Base-by-base conservation (phyloP, 2,797 vertebrate genomes). In the Morelia viridis region DNA sequence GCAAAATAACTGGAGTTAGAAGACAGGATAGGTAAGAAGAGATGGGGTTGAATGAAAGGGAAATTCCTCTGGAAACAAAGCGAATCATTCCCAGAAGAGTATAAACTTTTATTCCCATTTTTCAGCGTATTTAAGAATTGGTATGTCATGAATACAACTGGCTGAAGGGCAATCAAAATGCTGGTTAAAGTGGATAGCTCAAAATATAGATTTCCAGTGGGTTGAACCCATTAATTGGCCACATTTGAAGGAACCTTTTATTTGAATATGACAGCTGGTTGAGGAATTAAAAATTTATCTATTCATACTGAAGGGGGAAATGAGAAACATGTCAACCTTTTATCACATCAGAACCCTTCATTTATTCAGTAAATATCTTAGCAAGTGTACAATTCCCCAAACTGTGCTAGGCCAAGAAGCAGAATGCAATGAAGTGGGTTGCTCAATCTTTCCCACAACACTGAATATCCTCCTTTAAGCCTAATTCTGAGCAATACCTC, bases 1-100 rank as follows among this genome's bases (percentile, higher is more conserved):
- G 22, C 46, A 61, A 88, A 87, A 15, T 83, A 71, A 19, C 56
- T 61, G 57, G 91, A 87, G 94, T 35, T 86, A 94, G 94, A 95
- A 92, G 95, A 65, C 2, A 91, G 86, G 87, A 64, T 92, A 76
- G 87, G 93, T 86, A 35, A 24, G 0, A 41, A 60, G 12, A 83
- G 28, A 53, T 26, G 41, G 41, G n/a, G 76, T 1, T 50, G 8
- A n/a, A 50, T 31, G 57, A 8, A 76, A 31, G 86, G 53, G 31
- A 50, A 87, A 26, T 76, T 19, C n/a, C 26, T 64, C 62, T 31
- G 60, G n/a, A 85, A 53, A 84, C 12, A 61, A 84, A 62, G 4
- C 31, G 57, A 76, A 89, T 41, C 0, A 19, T 60, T 28, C 24
- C 50, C 53, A 65, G 35, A 58, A 41, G 13, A 68, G 24, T 35